Evolutionary conservation across 2,888 invertebrate species (phyloP), one percentile per base, ranked within the genome.

Genomic region (Pterobdella sp.): DNA sequence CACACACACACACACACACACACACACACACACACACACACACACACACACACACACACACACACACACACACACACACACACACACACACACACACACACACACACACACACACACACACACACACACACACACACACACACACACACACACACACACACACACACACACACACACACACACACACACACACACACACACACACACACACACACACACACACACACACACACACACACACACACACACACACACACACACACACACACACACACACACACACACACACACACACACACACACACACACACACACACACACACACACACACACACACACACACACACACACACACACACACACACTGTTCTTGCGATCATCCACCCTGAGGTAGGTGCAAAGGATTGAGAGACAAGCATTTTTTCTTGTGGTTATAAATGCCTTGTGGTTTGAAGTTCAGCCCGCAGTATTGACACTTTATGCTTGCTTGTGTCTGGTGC

Each of bases 51-150:
- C 52, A 49, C n/a, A 65, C n/a, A 65, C 65, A 65, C 35, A 65
- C 65, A 65, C 35, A 35, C 65, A 65, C 35, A 65, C 65, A 65
- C 35, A 65, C 65, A 65, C 35, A 35, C 65, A 65, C 35, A 65
- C 65, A 65, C 35, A 65, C 65, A 65, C 35, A 35, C 65, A 65
- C 35, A 65, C 65, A 65, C 35, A 65, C 65, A 65, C 35, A 35
- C 65, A 65, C 35, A 65, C 65, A 65, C 35, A 65, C 65, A 65
- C 35, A 35, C 65, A 65, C n/a, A 65, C 65, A 65, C 35, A 10
- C 65, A 65, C 35, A 4, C 65, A 65, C n/a, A 65, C 65, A 65
- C 35, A 10, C 65, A 65, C 35, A 4, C 65, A 65, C n/a, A 65
- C 65, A 65, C 35, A 10, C 65, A 65, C 35, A 10, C 65, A 65